A percentile compares a stretch with the other conserved stretches of the same genome.
Evolutionary conservation across 1,140 invertebrate genomes (phyloP).

Genomic region (Oryzaephilus surinamensis): DNA sequence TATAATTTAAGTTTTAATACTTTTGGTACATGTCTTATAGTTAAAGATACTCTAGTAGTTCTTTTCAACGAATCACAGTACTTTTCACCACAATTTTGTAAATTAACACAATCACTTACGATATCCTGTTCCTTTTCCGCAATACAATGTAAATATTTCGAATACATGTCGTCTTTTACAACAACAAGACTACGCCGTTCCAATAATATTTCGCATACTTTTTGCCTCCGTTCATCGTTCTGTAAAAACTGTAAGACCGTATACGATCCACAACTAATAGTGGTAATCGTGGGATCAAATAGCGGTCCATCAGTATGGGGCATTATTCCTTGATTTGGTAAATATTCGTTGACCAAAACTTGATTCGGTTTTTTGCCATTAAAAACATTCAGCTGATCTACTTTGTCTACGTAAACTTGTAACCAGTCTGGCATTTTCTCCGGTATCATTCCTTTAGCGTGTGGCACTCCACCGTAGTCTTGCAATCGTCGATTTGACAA

Average conservation of each 20-base stretch:
- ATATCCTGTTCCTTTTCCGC: slow-evolving; percentile 66
- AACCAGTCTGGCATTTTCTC: slow-evolving; percentile 84
- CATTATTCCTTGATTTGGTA: slow-evolving; percentile 86
- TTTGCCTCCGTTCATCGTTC: slow-evolving; percentile 32
- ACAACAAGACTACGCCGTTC: slow-evolving; percentile 83
- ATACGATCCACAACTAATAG: slow-evolving; percentile 84
- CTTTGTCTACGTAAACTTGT: slow-evolving; percentile 58
- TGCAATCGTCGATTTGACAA: slow-evolving; percentile 82
- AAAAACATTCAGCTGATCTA: slow-evolving; percentile 64
- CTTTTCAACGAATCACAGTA: slow-evolving; percentile 52
- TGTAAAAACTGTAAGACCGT: slow-evolving; percentile 78
- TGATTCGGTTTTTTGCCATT: slow-evolving; percentile 77
- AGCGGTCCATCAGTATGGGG: slow-evolving; percentile 91
- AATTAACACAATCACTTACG: slow-evolving; percentile 55
- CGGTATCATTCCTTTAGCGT: slow-evolving; percentile 88
- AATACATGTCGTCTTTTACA: slow-evolving; percentile 74
- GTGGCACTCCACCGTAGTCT: slow-evolving; percentile 93
- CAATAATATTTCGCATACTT: slow-evolving; percentile 60
- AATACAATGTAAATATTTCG: slow-evolving; percentile 82
- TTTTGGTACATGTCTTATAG: slow-evolving; percentile 89
- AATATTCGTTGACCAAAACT: slow-evolving; percentile 93
- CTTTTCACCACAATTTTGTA: slow-evolving; percentile 45
- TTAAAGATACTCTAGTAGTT: slow-evolving; percentile 75
- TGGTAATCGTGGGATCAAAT: slow-evolving; percentile 87
- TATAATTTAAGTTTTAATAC: slow-evolving; percentile 66